These are phyloP conservation scores for Latrodectus elegans DNA, from an alignment of 2,888 invertebrate genomes.

Conservation along the genomic window DNA sequence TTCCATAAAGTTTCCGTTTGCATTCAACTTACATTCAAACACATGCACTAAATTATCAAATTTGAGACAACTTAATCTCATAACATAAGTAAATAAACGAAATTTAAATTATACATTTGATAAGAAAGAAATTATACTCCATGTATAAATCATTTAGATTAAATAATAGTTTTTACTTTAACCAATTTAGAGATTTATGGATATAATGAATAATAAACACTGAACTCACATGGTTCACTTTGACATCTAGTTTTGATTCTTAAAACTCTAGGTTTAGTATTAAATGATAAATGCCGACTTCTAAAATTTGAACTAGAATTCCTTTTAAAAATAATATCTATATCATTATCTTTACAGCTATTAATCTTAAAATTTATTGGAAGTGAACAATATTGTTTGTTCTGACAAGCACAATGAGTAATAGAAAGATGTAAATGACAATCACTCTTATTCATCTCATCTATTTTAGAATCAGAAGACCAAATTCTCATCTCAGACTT, in stretches of 20 bases:
- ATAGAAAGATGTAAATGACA: constrained; percentile 46
- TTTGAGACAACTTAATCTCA: too few species aligned
- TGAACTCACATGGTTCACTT: constrained; percentile 48
- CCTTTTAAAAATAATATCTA: constrained; percentile 26
- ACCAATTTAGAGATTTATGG: not conserved
- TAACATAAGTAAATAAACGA: too few species aligned
- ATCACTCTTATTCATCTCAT: not conserved
- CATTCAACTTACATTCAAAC: too few species aligned
- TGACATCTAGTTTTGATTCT: constrained; percentile 51
- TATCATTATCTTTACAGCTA: constrained; percentile 14
- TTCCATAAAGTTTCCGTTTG: too few species aligned
- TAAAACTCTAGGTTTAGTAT: constrained; percentile 34
- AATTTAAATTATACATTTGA: too few species aligned
- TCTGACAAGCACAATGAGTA: constrained; percentile 16
- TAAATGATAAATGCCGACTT: constrained; percentile 29
- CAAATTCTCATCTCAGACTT: not conserved
- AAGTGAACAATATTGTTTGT: constrained; percentile 26
- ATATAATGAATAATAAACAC: constrained; percentile 27
- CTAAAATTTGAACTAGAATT: not conserved
- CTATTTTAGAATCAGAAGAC: constrained; percentile 34
- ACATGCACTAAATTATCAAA: too few species aligned
- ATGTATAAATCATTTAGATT: too few species aligned
- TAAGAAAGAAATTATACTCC: too few species aligned
- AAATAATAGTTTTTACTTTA: too few species aligned
- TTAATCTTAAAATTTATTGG: constrained; percentile 40